Conservation (phyloP, 2,113 vertebrate species). For the Oryzias melastigma region DNA sequence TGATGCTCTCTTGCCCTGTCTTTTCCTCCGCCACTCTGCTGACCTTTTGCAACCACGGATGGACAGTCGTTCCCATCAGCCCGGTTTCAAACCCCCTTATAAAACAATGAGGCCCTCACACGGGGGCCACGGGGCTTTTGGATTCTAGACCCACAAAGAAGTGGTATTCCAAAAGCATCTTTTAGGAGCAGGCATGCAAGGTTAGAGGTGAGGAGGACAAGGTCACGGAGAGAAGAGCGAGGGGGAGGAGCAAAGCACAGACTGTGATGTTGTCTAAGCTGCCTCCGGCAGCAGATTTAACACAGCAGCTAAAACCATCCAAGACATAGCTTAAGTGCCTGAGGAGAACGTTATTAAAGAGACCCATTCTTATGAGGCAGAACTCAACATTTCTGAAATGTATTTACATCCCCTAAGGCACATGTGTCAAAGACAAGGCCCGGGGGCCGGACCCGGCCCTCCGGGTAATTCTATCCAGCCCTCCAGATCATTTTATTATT, state of each 20-base stretch:
- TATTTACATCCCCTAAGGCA: slow-evolving; percentile 8
- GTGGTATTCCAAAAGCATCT: slow-evolving; percentile 51
- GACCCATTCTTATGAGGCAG: slow-evolving; percentile 8
- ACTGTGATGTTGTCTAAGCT: slow-evolving; percentile 49
- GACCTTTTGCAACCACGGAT: slow-evolving; percentile 45
- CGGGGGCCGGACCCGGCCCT: no score
- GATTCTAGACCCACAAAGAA: slow-evolving; percentile 46
- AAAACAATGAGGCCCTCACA: slow-evolving; percentile 47
- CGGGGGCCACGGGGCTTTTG: slow-evolving; percentile 33
- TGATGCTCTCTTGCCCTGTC: slow-evolving; percentile 56
- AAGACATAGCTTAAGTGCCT: slow-evolving; percentile 30
- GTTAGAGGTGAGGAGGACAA: slow-evolving; percentile 53
- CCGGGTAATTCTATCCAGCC: no score
- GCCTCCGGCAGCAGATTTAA: slow-evolving; percentile 46
- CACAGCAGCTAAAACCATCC: slow-evolving; percentile 49
- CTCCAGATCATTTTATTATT: no score
- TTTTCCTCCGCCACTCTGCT: slow-evolving; percentile 26
- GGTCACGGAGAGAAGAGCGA: slow-evolving; percentile 28
- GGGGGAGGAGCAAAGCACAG: slow-evolving; percentile 45
- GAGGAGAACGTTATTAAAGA: slow-evolving; percentile 35
- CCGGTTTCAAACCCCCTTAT: slow-evolving; percentile 26
- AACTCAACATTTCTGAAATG: slow-evolving; percentile 4
- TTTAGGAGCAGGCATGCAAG: slow-evolving; percentile 30
- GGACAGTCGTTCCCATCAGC: slow-evolving; percentile 45
- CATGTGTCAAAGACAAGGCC: background rate